Base-by-base conservation (phyloP, 2,113 vertebrate species). In the Barnardius zonarius region DNA sequence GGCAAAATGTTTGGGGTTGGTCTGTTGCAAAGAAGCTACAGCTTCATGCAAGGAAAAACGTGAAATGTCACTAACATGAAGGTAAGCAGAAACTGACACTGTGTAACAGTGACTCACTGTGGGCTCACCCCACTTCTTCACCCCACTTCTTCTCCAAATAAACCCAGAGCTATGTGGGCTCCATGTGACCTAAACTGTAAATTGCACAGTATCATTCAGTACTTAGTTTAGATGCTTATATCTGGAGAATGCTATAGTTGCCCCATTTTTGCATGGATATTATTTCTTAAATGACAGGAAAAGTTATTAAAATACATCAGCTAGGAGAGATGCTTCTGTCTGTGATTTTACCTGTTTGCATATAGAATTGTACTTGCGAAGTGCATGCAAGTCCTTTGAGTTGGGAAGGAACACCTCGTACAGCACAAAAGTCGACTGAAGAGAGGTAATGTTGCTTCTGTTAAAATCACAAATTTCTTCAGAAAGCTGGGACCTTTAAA, bases 371-470 rank as follows among this genome's bases (percentile, higher is more conserved):
- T 9, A 24, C 48, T 81, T 70, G n/a, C 28, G 19, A 22, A 37
- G 23, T 41, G 17, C 10, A 27, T 30, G 0, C 24, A 75, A 51
- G 12, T 52, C 44, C 48, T 75, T 64, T 0, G 0, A 33, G 35
- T 11, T 2, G 4, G 16, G 11, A 77, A 62, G 46, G n/a, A 75
- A 35, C 27, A 90, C 41, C 61, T 78, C 28, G 18, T 39, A 24
- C 13, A 55, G 9, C 3, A 6, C 46, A 49, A 31, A 73, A 73
- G 48, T 7, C 41, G 33, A 73, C 49, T 14, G 44, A 84, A 74
- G 39, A 92, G 27, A 88, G 27, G 43, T 48, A 55, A 49, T 7
- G 6, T 10, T 48, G 31, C 28, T 73, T 85, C 82, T 90, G 30
- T 44, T 73, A 62, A 88, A 79, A 74, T 39, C 30, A 73, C 13